phyloP scores from a whole-genome alignment of 2,888 invertebrate species.

The Furcula furcula region DNA sequence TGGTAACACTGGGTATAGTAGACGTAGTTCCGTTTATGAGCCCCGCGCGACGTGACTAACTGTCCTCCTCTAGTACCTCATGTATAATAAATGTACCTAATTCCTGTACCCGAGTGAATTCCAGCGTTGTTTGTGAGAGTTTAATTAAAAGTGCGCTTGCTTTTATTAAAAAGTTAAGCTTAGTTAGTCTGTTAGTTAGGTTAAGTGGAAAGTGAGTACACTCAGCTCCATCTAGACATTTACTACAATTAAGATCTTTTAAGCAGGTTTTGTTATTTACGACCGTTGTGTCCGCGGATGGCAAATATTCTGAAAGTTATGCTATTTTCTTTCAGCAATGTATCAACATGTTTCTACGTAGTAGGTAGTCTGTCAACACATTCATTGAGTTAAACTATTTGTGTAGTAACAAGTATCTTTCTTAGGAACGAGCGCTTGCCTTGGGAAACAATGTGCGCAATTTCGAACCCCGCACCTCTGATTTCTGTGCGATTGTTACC shows the following conservation, averaged over 20 bases:
- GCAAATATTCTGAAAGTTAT: no score
- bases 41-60: constrained; percentile 31
- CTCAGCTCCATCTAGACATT: constrained; percentile 10
- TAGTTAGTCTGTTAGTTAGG: constrained; percentile 29
- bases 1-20: background rate
- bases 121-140: constrained; percentile 27
- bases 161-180: constrained; percentile 7
- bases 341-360: no score
- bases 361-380: no score
- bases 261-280: constrained; percentile 2
- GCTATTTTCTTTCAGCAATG: no score
- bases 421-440: no score
- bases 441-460: no score
- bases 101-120: constrained; percentile 32
- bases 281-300: constrained; percentile 3
- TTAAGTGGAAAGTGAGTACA: constrained; percentile 29
- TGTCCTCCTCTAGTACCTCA: constrained; percentile 9
- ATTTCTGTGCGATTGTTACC: no score
- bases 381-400: no score
- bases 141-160: constrained; percentile 23
- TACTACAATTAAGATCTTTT: constrained; percentile 2
- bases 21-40: constrained; percentile 32
- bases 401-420: no score
- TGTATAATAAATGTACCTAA: constrained; percentile 36
- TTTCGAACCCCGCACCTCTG: no score